Evolutionary conservation across 2,797 vertebrate species (phyloP), one percentile per base, ranked within the genome.

Genomic region (Acropternis orthonyx): DNA sequence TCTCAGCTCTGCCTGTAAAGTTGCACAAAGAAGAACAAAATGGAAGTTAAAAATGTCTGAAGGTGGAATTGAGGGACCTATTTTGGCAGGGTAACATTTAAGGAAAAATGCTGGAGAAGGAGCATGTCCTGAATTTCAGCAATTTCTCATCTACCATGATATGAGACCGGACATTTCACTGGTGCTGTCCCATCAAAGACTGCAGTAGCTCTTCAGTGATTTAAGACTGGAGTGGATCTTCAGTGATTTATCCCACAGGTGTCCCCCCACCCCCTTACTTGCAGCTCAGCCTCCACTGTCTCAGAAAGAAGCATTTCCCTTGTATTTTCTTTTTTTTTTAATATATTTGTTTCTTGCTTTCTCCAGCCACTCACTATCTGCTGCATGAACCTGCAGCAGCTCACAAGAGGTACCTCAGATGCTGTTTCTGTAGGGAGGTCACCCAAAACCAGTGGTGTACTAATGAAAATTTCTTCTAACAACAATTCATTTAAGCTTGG

Each of bases 281-380:
- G n/a, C 56, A 61, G 41, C 8, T 39, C 22, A 72, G 15, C 15
- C 51, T 68, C n/a, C 1, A 0, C 26, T 78, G 10, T 49, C 23
- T 30, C 36, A 73, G 51, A 65, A 82, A 73, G 9, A 58, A 75
- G 14, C 6, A 44, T 85, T 93, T 85, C 4, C 65, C 3, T 17
- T 41, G 41, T n/a, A n/a, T n/a, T 41, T 37, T 37, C 9, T 37
- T 41, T 7, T 81, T 75, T 71, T 74, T 67, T 27, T 13, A 80
- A 58, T 37, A 51, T 7, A 5, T 77, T 80, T 51, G 32, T 28
- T 78, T 75, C 66, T 66, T 58, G 20, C 13, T 39, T 86, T 81
- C 14, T 72, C 65, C 58, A 65, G 0, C 14, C 0, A 1, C 46
- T 44, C 36, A 5, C 30, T 39, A 4, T 36, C 43, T 68, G 36